phyloP scores from a whole-genome alignment of 2,797 vertebrate genomes.

The Potorous gilbertii region DNA sequence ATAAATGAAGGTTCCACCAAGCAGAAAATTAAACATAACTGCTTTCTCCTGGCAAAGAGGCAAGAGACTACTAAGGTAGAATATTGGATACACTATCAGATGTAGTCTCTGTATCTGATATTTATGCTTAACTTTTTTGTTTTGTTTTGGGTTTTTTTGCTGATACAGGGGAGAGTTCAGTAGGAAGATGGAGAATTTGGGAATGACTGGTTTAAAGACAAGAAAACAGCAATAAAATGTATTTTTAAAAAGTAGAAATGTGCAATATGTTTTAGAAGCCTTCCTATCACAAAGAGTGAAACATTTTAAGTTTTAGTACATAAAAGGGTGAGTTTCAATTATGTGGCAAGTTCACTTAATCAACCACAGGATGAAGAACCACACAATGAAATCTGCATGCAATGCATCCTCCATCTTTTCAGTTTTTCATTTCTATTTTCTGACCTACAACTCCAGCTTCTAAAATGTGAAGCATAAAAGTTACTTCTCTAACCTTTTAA shows the following conservation, averaged over 20 bases:
- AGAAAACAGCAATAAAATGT: background rate
- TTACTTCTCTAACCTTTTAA: conserved; percentile 47
- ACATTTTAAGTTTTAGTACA: background rate
- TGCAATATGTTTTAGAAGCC: background rate
- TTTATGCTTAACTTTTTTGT: background rate
- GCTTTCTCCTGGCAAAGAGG: background rate
- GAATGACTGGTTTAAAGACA: background rate
- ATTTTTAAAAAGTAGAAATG: background rate
- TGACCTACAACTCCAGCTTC: background rate
- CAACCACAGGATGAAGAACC: background rate
- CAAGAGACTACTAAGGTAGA: background rate
- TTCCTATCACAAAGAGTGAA: background rate
- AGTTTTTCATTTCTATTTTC: conserved; percentile 41
- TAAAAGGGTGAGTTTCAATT: background rate
- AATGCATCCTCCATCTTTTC: background rate
- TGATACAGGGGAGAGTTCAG: background rate
- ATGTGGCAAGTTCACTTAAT: background rate
- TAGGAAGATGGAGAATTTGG: background rate
- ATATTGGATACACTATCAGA: background rate
- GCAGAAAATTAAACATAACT: background rate
- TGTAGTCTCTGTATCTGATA: background rate
- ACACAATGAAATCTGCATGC: background rate
- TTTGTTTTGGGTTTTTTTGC: background rate
- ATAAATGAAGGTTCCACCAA: background rate
- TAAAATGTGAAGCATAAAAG: background rate